Percentiles rank a stretch among this genome's conserved stretches.
These are phyloP conservation scores for Eupithecia inturbata DNA, from an alignment of 2,888 invertebrate genomes.

Conservation along the genomic window DNA sequence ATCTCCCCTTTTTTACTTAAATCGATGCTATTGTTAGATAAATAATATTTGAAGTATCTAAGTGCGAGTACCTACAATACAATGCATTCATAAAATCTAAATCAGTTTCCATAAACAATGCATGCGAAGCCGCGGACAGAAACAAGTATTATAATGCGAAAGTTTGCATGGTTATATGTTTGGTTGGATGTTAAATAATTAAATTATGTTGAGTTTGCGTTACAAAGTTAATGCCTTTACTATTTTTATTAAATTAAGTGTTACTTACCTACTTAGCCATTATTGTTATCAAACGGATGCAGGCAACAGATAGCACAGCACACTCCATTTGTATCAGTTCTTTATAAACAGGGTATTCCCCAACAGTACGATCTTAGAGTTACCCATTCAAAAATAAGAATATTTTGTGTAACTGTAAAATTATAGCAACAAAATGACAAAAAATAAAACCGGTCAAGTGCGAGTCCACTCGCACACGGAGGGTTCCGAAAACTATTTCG, in stretches of 20 bases:
- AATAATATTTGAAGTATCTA: too few relatives aligned
- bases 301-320: not conserved
- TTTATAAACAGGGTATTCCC: not conserved
- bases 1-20: too few relatives aligned
- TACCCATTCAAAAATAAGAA: not conserved
- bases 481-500: not conserved
- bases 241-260: not conserved
- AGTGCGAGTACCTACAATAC: too few relatives aligned
- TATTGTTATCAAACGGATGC: constrained; percentile 1
- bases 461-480: not conserved
- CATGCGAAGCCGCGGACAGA: too few relatives aligned
- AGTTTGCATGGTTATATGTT: too few relatives aligned
- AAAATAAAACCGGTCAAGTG: not conserved
- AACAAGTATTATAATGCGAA: too few relatives aligned
- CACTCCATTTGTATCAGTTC: not conserved
- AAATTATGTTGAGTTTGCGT: too few relatives aligned
- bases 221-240: too few relatives aligned
- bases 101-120: too few relatives aligned
- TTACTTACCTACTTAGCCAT: not conserved
- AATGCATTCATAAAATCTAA: too few relatives aligned
- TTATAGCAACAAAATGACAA: not conserved
- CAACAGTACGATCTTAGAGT: not conserved
- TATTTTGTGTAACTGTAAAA: not conserved
- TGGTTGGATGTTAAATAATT: too few relatives aligned
- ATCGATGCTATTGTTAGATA: too few relatives aligned